Conservation (phyloP, 2,797 vertebrate genomes). For the Coilia nasus region DNA sequence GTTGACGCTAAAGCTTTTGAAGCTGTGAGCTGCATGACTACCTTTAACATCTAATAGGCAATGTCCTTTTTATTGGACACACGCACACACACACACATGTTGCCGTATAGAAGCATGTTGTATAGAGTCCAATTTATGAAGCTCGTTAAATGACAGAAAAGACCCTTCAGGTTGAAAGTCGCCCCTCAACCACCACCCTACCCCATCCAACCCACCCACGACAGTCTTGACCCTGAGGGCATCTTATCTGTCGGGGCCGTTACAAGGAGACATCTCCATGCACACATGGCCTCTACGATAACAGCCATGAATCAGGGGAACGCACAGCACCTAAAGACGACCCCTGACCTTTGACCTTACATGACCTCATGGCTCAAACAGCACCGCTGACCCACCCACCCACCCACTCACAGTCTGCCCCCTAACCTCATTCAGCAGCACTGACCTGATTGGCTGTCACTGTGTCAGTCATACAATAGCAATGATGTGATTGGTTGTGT, state of each 20-base stretch:
- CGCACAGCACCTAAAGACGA: constrained; percentile 27
- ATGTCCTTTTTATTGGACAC: background rate
- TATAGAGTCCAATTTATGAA: background rate
- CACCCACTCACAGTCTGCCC: background rate
- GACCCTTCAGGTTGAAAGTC: background rate
- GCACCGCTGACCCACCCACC: background rate
- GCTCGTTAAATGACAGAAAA: background rate
- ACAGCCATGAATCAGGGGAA: constrained; percentile 9
- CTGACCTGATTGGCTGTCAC: background rate
- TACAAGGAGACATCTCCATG: constrained; percentile 10
- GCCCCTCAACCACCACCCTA: background rate
- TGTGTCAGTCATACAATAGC: background rate
- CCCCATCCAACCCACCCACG: too few species aligned
- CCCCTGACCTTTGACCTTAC: background rate
- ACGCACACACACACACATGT: constrained; percentile 29
- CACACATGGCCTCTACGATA: constrained; percentile 38
- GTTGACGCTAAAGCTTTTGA: background rate
- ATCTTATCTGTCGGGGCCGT: background rate
- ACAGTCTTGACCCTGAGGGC: background rate
- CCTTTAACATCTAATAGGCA: too few species aligned
- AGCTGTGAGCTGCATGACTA: too few species aligned
- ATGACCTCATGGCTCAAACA: constrained; percentile 6
- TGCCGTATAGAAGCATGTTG: background rate
- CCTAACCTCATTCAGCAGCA: background rate
- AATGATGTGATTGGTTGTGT: background rate